Conservation (phyloP, 2,797 vertebrate species). For the Columba guinea region DNA sequence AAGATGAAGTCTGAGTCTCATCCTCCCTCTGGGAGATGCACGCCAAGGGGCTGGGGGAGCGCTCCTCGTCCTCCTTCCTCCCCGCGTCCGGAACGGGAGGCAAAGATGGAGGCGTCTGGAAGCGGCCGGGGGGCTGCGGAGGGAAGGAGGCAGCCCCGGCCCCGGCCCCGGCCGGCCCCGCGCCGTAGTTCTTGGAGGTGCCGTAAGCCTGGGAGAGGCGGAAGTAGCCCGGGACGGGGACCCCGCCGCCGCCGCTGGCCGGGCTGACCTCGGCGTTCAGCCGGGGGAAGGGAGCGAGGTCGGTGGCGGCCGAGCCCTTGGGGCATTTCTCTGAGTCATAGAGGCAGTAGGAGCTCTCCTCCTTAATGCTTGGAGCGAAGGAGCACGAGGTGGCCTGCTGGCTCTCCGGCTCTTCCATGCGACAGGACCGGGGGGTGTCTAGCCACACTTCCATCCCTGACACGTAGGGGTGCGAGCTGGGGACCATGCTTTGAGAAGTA, state of each 20-base stretch:
- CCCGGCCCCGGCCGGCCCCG: constrained; percentile 81
- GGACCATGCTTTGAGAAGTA: constrained; percentile 82
- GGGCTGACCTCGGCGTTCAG: constrained; percentile 83
- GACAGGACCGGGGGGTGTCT: constrained; percentile 90
- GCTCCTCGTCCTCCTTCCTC: constrained; percentile 84
- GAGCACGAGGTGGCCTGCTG: constrained; percentile 89
- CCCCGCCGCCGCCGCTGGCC: constrained; percentile 80
- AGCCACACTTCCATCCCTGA: constrained; percentile 95
- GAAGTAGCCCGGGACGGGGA: constrained; percentile 97
- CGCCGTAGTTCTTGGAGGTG: constrained; percentile 87
- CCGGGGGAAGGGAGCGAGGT: constrained; percentile 85
- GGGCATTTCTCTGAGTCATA: constrained; percentile 95
- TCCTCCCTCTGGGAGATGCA: constrained; percentile 83
- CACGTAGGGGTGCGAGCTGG: constrained; percentile 86
- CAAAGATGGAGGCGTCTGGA: constrained; percentile 83
- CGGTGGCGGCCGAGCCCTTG: constrained; percentile 86
- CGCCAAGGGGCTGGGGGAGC: constrained; percentile 79
- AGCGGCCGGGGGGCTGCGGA: constrained; percentile 82
- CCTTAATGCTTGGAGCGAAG: constrained; percentile 94
- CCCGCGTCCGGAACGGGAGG: constrained; percentile 81
- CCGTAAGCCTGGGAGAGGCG: constrained; percentile 95
- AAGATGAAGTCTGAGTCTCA: constrained; percentile 88
- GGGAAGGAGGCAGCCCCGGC: constrained; percentile 83
- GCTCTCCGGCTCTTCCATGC: constrained; percentile 87
- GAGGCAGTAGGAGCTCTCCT: constrained; percentile 95